These are phyloP conservation scores for Sprattus sprattus DNA, from an alignment of 2,113 vertebrate genomes.

Conservation along the genomic window DNA sequence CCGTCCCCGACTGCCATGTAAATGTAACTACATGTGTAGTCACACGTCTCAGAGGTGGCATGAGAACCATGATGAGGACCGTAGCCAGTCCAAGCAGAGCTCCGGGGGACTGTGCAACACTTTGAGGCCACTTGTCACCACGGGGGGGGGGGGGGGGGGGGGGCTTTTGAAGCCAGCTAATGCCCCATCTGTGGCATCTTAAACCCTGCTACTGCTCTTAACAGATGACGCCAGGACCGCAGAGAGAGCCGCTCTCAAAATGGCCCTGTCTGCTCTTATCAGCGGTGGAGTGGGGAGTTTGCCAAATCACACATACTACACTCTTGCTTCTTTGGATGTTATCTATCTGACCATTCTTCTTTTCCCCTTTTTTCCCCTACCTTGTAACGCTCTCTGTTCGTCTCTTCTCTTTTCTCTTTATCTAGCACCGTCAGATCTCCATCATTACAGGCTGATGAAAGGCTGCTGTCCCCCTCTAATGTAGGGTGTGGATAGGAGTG, in stretches of 20 bases:
- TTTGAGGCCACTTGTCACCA: conserved; percentile 25
- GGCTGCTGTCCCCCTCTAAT: neutral
- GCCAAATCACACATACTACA: neutral
- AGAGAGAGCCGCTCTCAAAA: conserved; percentile 36
- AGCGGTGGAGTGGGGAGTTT: conserved; percentile 19
- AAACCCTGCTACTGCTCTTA: conserved; percentile 38
- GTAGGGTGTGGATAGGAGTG: neutral
- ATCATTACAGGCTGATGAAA: neutral
- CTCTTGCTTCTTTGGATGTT: neutral
- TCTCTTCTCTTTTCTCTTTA: too few species aligned
- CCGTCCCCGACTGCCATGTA: neutral
- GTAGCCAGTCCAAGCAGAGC: neutral
- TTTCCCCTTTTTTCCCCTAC: neutral
- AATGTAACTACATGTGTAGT: neutral
- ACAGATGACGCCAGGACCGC: conserved; percentile 41
- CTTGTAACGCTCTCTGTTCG: neutral
- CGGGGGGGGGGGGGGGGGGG: conserved; percentile 16
- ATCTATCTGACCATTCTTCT: neutral
- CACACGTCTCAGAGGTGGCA: neutral
- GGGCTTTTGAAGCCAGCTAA: conserved; percentile 42
- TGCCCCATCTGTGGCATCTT: conserved; percentile 46
- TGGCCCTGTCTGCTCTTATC: conserved; percentile 49
- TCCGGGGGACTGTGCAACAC: neutral
- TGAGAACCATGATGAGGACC: neutral
- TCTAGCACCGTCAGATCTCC: neutral